Conservation (phyloP, 2,113 vertebrate species). For the Chlorodrepanis virens region DNA sequence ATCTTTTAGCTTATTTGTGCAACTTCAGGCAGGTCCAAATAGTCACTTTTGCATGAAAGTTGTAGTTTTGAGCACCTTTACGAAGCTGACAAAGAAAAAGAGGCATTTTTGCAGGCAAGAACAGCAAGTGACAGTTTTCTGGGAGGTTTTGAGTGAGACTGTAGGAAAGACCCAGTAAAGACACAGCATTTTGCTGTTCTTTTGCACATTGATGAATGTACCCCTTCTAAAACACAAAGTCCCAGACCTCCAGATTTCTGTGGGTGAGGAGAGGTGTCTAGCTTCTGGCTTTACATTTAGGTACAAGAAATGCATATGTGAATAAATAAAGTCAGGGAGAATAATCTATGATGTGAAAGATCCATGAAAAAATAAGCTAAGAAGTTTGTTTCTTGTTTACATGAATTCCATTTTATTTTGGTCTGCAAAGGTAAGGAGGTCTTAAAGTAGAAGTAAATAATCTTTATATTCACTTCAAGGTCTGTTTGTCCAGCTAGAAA, state of each 20-base stretch:
- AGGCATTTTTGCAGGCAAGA: background rate
- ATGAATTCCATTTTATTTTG: slow-evolving; percentile 41
- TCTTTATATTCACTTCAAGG: slow-evolving; percentile 16
- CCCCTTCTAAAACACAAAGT: background rate
- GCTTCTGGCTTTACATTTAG: slow-evolving; percentile 28
- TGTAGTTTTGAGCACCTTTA: background rate
- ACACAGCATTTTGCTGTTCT: background rate
- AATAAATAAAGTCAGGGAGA: slow-evolving; percentile 39
- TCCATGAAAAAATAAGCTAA: slow-evolving; percentile 37
- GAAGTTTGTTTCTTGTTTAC: slow-evolving; percentile 52
- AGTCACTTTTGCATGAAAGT: background rate
- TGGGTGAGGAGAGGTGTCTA: slow-evolving; percentile 43
- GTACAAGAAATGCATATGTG: slow-evolving; percentile 8
- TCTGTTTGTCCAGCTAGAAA: slow-evolving; percentile 34
- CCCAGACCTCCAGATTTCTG: slow-evolving; percentile 18
- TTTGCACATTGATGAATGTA: background rate
- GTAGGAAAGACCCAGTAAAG: background rate
- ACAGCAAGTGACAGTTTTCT: background rate
- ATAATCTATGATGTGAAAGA: slow-evolving; percentile 45
- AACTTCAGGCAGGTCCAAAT: background rate
- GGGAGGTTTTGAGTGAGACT: background rate
- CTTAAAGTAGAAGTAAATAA: slow-evolving; percentile 42
- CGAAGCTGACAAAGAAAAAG: background rate
- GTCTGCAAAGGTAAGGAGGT: background rate
- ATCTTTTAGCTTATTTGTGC: background rate